Base-by-base conservation (phyloP, 2,113 vertebrate species). In the Calidris pygmaea region DNA sequence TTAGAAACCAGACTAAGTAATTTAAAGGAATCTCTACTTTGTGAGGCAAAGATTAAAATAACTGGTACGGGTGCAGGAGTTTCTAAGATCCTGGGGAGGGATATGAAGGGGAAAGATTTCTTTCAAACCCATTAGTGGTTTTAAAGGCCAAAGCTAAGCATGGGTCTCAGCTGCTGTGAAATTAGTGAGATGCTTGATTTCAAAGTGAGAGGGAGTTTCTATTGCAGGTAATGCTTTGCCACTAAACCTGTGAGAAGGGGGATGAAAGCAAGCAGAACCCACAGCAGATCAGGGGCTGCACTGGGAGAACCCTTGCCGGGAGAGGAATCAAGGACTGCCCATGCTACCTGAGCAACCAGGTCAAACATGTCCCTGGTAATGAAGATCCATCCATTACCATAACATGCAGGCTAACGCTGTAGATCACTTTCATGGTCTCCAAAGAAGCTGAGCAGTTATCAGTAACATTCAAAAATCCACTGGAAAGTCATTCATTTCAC, bases 401-500 rank as follows among this genome's bases (percentile, higher is more conserved):
- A 97, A 97, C 91, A 85, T 83, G 86, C 82, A 89, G 94, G 76
- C 90, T 96, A 94, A 56, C 74, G 87, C 77, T 91, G 86, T 98
- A 98, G 97, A 98, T 98, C 98, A 98, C 98, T 98, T 98, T 98
- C 98, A 98, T 96, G 96, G 98, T 97, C 98, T 98, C 97, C 96
- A 96, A 98, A 98, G 98, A 98, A 98, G 97, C 98, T 92, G 90
- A 98, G 97, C 96, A 95, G 97, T 98, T 98, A 98, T 98, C 98
- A 97, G 97, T 98, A 98, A 98, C 96, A 92, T 98, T 98, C 98
- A 98, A 97, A 98, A 98, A 98, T 98, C 97, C 97, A 98, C 98
- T 98, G 97, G 98, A 98, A 98, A 98, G 98, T 98, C 97, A 98
- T 98, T 98, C 96, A 98, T 98, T 98, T 98, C 98, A 98, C 98